Evolutionary conservation across 1,140 invertebrate species (phyloP).

Genomic region (Cydia fagiglandana): DNA sequence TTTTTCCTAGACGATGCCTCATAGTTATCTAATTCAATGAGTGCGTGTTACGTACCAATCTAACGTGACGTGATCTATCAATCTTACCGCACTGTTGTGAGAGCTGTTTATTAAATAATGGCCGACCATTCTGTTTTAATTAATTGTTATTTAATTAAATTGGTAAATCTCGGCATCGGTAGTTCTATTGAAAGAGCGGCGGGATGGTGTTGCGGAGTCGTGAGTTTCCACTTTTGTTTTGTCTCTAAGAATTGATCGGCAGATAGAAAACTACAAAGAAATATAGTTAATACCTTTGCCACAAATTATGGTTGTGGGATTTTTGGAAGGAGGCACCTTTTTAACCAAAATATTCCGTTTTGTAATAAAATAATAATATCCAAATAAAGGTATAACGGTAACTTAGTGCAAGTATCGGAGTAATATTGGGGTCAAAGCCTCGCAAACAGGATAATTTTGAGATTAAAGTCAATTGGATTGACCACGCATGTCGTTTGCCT

Average conservation of each 20-base stretch:
- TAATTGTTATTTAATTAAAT: neutral
- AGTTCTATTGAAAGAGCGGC: too few relatives aligned
- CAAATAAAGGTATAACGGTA: neutral
- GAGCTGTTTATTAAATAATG: neutral
- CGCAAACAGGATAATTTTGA: neutral
- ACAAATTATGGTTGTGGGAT: too few relatives aligned
- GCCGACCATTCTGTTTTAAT: neutral
- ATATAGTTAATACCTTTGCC: too few relatives aligned
- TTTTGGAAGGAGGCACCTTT: too few relatives aligned
- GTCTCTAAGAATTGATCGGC: too few relatives aligned
- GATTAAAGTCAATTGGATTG: neutral
- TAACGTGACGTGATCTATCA: neutral
- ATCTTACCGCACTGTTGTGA: neutral
- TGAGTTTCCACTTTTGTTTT: too few relatives aligned
- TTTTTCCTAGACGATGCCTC: slow-evolving; percentile 3
- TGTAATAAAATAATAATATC: neutral
- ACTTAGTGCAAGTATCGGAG: neutral
- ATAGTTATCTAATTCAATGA: slow-evolving; percentile 9
- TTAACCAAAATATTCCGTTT: too few relatives aligned
- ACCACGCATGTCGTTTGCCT: neutral
- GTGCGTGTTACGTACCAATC: neutral
- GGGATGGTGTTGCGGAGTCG: too few relatives aligned
- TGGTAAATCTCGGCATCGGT: too few relatives aligned
- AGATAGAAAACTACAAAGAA: too few relatives aligned
- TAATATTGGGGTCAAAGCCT: slow-evolving; percentile 1